Percentiles rank a stretch among this genome's conserved stretches.
These are phyloP conservation scores for Leptopilina myrica DNA, from an alignment of 2,888 invertebrate genomes.

Conservation along the genomic window DNA sequence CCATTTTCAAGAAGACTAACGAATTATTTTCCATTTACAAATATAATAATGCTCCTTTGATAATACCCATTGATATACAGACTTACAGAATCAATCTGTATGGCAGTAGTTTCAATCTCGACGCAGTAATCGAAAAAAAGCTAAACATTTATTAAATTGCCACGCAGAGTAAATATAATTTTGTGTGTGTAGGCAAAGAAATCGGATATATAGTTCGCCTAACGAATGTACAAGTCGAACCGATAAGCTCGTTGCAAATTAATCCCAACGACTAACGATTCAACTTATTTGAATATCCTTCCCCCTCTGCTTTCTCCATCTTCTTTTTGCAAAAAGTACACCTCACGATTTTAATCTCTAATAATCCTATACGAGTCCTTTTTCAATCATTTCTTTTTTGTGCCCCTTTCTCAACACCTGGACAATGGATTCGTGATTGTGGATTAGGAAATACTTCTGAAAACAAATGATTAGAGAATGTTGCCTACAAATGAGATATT, in stretches of 20 bases:
- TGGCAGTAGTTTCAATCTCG: too few relatives aligned
- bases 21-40: too few relatives aligned
- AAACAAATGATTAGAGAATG: conserved; percentile 65
- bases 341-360: conserved; percentile 66
- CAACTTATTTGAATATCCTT: conserved; percentile 69
- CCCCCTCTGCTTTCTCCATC: conserved; percentile 29
- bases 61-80: too few relatives aligned
- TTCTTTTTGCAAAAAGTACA: background rate
- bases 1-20: too few relatives aligned
- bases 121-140: too few relatives aligned
- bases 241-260: conserved; percentile 68
- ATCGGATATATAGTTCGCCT: conserved; percentile 59
- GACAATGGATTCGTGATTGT: conserved; percentile 73
- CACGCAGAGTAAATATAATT: background rate
- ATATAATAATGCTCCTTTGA: too few relatives aligned
- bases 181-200: conserved; percentile 1
- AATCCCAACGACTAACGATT: conserved; percentile 73
- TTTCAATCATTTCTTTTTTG: conserved; percentile 42
- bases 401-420: conserved; percentile 62
- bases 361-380: conserved; percentile 62
- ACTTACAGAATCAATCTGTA: too few relatives aligned
- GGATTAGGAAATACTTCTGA: conserved; percentile 70
- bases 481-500: conserved; percentile 49
- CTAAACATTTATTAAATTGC: background rate
- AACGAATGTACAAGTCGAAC: conserved; percentile 67